Conservation (phyloP, 2,113 vertebrate species). For the Perca fluviatilis region DNA sequence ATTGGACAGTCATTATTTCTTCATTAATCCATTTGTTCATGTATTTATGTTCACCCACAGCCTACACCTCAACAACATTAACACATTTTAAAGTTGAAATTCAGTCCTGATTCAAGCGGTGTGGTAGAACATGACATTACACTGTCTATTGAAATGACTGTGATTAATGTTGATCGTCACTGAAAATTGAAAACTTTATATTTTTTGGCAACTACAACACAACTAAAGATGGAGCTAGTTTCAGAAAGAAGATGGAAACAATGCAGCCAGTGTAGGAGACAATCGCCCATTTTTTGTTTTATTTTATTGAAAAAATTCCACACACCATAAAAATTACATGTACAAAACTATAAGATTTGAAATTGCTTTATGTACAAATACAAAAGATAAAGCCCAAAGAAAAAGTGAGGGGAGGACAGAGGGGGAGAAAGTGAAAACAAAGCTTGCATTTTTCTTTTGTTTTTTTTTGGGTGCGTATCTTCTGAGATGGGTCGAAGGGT, state of each 20-base stretch:
- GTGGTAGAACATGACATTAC: not conserved
- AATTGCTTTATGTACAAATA: constrained; percentile 88
- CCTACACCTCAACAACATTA: not conserved
- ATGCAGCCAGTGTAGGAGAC: constrained; percentile 39
- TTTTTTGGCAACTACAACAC: not conserved
- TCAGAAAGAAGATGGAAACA: constrained; percentile 7
- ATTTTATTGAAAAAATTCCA: constrained; percentile 84
- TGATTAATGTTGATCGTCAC: not conserved
- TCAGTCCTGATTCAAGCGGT: not conserved
- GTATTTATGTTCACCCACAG: not conserved
- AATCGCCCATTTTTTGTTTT: constrained; percentile 68
- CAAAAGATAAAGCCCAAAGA: constrained; percentile 83
- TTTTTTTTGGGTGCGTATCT: constrained; percentile 12
- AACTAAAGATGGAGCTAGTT: not conserved
- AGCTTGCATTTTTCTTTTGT: constrained; percentile 2
- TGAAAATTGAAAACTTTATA: not conserved
- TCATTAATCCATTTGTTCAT: not conserved
- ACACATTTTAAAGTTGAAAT: not conserved
- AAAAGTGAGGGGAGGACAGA: constrained; percentile 70
- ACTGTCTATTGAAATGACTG: not conserved
- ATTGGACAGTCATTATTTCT: not conserved
- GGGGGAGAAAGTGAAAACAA: constrained; percentile 47
- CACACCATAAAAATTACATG: constrained; percentile 90
- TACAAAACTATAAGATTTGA: constrained; percentile 91
- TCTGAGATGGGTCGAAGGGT: constrained; percentile 45